Percentiles rank a stretch among this genome's conserved stretches.
phyloP scores from a whole-genome alignment of 2,113 vertebrate species.

The Stictonetta naevosa region DNA sequence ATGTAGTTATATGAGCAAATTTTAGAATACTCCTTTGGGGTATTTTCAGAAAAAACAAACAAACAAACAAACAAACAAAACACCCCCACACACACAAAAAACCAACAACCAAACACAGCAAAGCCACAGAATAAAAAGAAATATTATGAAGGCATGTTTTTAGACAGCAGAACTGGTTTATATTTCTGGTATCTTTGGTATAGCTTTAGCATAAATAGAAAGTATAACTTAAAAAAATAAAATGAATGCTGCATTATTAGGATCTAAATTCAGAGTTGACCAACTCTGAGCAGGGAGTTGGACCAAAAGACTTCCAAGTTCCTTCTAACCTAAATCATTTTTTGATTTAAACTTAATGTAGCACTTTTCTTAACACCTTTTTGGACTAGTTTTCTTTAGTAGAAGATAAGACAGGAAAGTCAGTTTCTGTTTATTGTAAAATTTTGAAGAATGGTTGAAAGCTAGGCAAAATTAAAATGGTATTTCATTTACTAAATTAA shows the following conservation, averaged over 20 bases:
- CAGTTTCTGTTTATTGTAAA: conserved; percentile 24
- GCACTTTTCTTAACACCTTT: background rate
- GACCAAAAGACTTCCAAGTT: background rate
- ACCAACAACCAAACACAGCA: background rate
- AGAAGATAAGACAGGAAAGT: background rate
- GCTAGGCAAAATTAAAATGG: background rate
- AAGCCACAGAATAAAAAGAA: background rate
- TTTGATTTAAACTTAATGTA: background rate
- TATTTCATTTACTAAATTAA: background rate
- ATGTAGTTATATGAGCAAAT: background rate
- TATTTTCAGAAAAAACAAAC: background rate
- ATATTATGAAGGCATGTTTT: background rate
- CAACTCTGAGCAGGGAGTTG: background rate
- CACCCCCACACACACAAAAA: too few relatives aligned
- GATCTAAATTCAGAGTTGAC: background rate
- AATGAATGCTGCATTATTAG: background rate
- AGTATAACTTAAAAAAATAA: background rate
- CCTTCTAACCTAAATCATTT: background rate
- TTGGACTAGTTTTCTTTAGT: background rate
- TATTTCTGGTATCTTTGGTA: background rate
- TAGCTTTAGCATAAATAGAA: background rate
- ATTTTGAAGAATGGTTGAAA: background rate
- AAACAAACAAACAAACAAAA: too few relatives aligned
- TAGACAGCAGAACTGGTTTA: background rate
- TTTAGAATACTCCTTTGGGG: background rate